Base-by-base conservation (phyloP, 2,888 invertebrate species). In the Seladonia tumulorum region DNA sequence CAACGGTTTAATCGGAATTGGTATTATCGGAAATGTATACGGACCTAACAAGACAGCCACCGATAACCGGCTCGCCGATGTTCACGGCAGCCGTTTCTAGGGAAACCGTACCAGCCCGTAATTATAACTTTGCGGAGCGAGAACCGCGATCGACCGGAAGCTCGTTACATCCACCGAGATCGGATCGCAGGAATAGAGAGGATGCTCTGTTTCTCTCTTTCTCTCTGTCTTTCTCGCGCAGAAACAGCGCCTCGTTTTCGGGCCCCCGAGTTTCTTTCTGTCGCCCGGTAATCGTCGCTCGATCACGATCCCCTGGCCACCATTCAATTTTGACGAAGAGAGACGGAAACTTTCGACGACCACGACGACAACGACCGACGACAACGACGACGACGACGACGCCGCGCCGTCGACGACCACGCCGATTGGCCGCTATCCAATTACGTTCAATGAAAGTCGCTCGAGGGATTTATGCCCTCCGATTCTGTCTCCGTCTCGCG, bases 381-480 rank as follows among this genome's bases (percentile, higher is more conserved):
- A 47, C 66, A 53, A 71, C 79, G 71, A 8, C 66, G 35, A 22
- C 66, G 66, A 71, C 76, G 79, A 68, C 79, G 77, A 74, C 79
- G 75, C 49, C 81, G 76, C 80, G 73, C 57, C 81, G 76, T 39
- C 66, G 66, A 35, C 66, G 60, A 75, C 83, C 79, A 72, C 82
- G 83, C 81, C 86, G 87, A 91, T 87, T 91, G 91, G 90, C 90
- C 82, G 71, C 89, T 89, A 89, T 91, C 92, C 91, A 91, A 92
- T 91, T 91, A 90, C 89, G 85, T 81, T 86, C 85, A 87, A 92
- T 90, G 92, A 92, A 92, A 91, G 91, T 90, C 88, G 75, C 84
- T 78, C 83, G 88, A 87, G 85, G 85, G 87, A 91, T 91, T 91
- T 90, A 91, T 91, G 87, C 88, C 81, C 81, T 75, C 74, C 81